A percentile compares a stretch with the other conserved stretches of the same genome.
Conservation (phyloP, 2,888 invertebrate species). For the Philereme transversata region DNA sequence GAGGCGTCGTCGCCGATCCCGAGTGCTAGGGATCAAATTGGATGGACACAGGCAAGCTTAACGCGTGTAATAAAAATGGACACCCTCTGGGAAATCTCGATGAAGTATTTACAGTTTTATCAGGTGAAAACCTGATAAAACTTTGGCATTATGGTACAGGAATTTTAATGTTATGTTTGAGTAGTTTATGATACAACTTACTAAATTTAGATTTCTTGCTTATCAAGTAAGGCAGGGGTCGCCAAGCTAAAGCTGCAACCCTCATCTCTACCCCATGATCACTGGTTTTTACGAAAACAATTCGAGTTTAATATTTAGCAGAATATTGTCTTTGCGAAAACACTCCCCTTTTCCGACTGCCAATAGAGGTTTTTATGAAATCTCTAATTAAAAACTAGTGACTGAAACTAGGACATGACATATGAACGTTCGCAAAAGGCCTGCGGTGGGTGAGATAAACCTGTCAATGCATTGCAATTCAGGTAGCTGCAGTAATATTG, state of each 20-base stretch:
- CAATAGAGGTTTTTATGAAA: too few species aligned
- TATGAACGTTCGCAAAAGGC: constrained; percentile 28
- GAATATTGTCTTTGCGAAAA: too few species aligned
- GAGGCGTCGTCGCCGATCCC: constrained; percentile 21
- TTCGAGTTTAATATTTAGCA: too few species aligned
- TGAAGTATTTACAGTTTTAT: constrained; percentile 47
- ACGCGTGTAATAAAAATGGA: constrained; percentile 58
- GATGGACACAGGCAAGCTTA: constrained; percentile 29
- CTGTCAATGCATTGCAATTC: constrained; percentile 29
- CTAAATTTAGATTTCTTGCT: too few species aligned
- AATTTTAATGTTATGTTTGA: not conserved
- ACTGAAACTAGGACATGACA: constrained; percentile 32
- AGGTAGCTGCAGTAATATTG: constrained; percentile 1
- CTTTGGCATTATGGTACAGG: not conserved
- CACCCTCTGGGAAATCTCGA: constrained; percentile 61
- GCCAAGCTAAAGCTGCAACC: too few species aligned
- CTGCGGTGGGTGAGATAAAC: constrained; percentile 34
- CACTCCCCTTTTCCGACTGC: too few species aligned
- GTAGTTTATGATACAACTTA: not conserved
- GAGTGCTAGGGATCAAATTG: constrained; percentile 37
- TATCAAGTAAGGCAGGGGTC: too few species aligned
- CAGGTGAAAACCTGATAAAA: constrained; percentile 38
- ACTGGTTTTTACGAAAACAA: too few species aligned
- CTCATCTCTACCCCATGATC: too few species aligned
- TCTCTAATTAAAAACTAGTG: not conserved